Base-by-base conservation (phyloP, 2,113 vertebrate species). In the Xerus inauris region DNA sequence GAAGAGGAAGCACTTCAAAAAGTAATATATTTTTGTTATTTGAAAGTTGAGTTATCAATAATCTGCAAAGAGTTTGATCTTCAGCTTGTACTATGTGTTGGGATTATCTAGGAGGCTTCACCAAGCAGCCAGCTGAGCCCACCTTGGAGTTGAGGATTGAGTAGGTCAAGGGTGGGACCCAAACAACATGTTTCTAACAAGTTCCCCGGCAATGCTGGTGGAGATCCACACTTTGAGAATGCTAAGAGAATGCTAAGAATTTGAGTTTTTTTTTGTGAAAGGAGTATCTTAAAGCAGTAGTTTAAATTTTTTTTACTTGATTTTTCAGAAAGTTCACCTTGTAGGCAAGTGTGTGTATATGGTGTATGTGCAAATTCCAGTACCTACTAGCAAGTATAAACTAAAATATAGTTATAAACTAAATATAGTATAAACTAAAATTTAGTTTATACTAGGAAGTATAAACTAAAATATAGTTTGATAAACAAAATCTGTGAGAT, bases 1-100 rank as follows among this genome's bases (percentile, higher is more conserved):
- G 99, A 99, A 98, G 99, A 99, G 85, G 99, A 99, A 92, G 99
- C 99, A 16, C 98, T 99, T 97, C 99, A 99, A 97, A 99, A 99
- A 99, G 99, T 99, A 97, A 93, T 47, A 24, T 54, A 62, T 75
- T 89, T 49, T 51, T 62, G 54, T 97, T 67, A 28, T 79, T 94
- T 97, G 28, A 72, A 85, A 91, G 22, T 83, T 75, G 80, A 96
- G 32, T 92, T 90, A 79, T 32, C 75, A 77, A 8, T 85, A 45
- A 71, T 85, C 65, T 76, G 26, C 20, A 51, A 77, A 62, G 5
- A 59, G 49, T 92, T 92, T 73, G 32, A 26, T 93, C 17, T 96
- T 35, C 57, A 35, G 47, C 30, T 69, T 88, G 4, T 30, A 12
- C 22, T 12, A n/a, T 45, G 4, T 45, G 17, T 72, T 12, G 59